Conservation (phyloP, 2,888 invertebrate species). For the Oxystoma pomonae region DNA sequence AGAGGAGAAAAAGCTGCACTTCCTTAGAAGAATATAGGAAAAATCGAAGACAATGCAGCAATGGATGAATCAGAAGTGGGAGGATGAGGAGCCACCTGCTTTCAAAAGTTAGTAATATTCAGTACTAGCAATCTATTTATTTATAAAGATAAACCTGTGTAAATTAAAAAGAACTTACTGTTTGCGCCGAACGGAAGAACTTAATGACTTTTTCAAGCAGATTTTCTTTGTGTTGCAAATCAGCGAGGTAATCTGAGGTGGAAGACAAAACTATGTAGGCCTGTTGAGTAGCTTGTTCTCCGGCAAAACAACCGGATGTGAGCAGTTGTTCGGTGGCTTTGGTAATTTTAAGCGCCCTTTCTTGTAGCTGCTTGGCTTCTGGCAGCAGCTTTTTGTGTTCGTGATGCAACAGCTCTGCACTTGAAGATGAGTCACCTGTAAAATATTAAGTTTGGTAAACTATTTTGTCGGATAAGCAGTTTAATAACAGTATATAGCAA, state of each 20-base stretch:
- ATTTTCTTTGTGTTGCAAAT: conserved; percentile 65
- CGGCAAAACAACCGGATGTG: conserved; percentile 65
- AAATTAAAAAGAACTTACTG: conserved; percentile 54
- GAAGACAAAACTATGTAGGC: conserved; percentile 63
- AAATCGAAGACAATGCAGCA: not conserved
- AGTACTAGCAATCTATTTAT: too few relatives aligned
- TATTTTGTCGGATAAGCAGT: not conserved
- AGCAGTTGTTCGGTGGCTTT: conserved; percentile 73
- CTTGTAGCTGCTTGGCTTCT: conserved; percentile 70
- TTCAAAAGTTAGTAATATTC: too few relatives aligned
- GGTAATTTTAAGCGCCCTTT: conserved; percentile 70
- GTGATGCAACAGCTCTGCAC: conserved; percentile 62
- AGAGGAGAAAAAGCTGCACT: not conserved
- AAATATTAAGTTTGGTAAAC: conserved; percentile 24
- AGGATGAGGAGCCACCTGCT: too few relatives aligned
- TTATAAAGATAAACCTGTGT: too few relatives aligned
- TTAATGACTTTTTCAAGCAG: conserved; percentile 63
- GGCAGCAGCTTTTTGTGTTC: conserved; percentile 65
- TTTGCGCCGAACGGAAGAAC: conserved; percentile 67
- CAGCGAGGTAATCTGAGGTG: conserved; percentile 66
- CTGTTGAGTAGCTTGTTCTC: conserved; percentile 62
- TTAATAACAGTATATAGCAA: too few relatives aligned
- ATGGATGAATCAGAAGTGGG: not conserved
- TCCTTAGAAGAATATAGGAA: not conserved
- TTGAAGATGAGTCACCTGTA: conserved; percentile 65